A percentile compares a stretch with the other conserved stretches of the same genome.
phyloP scores from a whole-genome alignment of 2,888 invertebrate genomes.

The Caenorhabditis wallacei region DNA sequence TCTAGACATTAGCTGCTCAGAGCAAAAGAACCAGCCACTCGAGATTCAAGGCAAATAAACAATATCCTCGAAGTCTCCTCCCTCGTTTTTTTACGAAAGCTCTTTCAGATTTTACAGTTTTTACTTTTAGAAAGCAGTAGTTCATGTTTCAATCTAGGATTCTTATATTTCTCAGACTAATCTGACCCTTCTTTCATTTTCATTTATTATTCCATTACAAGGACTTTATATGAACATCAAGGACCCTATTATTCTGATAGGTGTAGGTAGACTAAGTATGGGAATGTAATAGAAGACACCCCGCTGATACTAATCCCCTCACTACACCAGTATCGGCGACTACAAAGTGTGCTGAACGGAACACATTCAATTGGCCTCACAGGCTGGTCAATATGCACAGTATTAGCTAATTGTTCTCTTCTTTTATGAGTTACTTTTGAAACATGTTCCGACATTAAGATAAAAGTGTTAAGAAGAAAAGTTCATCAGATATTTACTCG shows the following conservation, averaged over 20 bases:
- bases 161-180: no score
- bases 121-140: background rate
- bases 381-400: slow-evolving; percentile 10
- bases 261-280: background rate
- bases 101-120: slow-evolving; percentile 4
- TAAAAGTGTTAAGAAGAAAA: background rate
- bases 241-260: slow-evolving; percentile 3
- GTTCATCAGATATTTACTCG: slow-evolving; percentile 3
- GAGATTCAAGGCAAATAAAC: slow-evolving; percentile 47
- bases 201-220: no score
- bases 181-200: no score
- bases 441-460: background rate
- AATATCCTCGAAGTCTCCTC: slow-evolving; percentile 29
- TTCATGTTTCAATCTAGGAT: no score
- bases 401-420: slow-evolving; percentile 29
- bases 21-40: slow-evolving; percentile 36
- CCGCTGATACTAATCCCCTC: slow-evolving; percentile 43
- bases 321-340: slow-evolving; percentile 30
- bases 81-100: background rate
- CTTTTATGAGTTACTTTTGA: background rate
- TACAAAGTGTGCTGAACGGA: slow-evolving; percentile 35
- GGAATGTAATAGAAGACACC: background rate
- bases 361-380: slow-evolving; percentile 13
- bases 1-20: background rate
- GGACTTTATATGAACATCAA: no score